Conservation (phyloP, 2,113 vertebrate genomes). For the Apodemus sylvaticus region DNA sequence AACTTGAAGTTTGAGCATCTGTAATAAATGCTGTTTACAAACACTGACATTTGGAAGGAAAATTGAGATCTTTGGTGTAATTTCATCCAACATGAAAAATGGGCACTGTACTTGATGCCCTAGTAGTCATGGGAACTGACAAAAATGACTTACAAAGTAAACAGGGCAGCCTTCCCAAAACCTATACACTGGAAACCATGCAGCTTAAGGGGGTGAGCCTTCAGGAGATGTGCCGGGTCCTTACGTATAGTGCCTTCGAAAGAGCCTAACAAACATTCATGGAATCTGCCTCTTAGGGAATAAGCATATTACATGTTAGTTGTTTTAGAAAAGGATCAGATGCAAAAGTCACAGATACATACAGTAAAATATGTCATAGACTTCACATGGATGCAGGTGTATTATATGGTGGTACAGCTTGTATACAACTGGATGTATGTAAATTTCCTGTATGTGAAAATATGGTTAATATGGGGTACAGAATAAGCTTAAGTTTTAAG, state of each 20-base stretch:
- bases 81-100: conserved; percentile 70
- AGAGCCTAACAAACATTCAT: conserved; percentile 47
- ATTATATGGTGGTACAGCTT: conserved; percentile 70
- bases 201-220: conserved; percentile 26
- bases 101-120: not conserved
- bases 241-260: conserved; percentile 66
- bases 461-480: conserved; percentile 73
- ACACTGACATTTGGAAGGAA: conserved; percentile 64
- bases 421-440: conserved; percentile 80
- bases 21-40: conserved; percentile 48
- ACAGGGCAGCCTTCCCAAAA: not conserved
- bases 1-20: conserved; percentile 56
- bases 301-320: conserved; percentile 66
- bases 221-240: conserved; percentile 52
- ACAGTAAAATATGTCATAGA: conserved; percentile 69
- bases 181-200: conserved; percentile 46
- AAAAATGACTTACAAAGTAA: conserved; percentile 55
- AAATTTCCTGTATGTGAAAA: conserved; percentile 73
- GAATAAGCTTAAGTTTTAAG: conserved; percentile 67
- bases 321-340: conserved; percentile 79
- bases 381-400: conserved; percentile 79
- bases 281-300: conserved; percentile 74
- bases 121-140: conserved; percentile 54
- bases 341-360: conserved; percentile 59
- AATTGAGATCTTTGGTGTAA: conserved; percentile 62